Percentiles rank a stretch among this genome's conserved stretches.
These are phyloP conservation scores for Macrocentrus cingulum DNA, from an alignment of 1,140 invertebrate species.

Conservation along the genomic window DNA sequence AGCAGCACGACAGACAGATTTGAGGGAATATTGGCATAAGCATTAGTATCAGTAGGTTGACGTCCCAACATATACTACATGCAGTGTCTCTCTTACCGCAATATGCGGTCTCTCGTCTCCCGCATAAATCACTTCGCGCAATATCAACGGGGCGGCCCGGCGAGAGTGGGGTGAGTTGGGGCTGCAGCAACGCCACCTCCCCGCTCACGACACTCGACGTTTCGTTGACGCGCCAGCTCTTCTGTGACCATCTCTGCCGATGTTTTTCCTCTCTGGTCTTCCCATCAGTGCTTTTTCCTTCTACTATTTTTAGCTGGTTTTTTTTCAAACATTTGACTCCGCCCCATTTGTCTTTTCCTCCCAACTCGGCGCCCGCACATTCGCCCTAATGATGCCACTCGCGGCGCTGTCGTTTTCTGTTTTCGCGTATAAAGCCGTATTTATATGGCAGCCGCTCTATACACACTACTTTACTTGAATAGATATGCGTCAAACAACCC, in stretches of 20 bases:
- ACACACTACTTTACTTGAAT: too few species aligned
- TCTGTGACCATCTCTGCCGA: not conserved
- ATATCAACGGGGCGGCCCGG: constrained; percentile 46
- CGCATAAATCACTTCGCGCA: constrained; percentile 55
- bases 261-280: not conserved
- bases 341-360: constrained; percentile 27
- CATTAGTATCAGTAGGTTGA: constrained; percentile 43
- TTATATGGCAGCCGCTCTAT: too few species aligned
- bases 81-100: constrained; percentile 40
- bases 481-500: too few species aligned
- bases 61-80: constrained; percentile 11
- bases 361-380: constrained; percentile 1
- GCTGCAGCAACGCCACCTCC: constrained; percentile 33
- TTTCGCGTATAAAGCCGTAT: too few species aligned
- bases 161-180: constrained; percentile 31
- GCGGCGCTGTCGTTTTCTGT: not conserved
- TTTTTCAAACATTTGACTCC: constrained; percentile 20
- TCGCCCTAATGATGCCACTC: constrained; percentile 4
- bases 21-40: constrained; percentile 40
- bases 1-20: constrained; percentile 16
- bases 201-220: constrained; percentile 18
- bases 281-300: constrained; percentile 5
- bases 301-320: not conserved
- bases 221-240: constrained; percentile 17
- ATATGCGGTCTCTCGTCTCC: constrained; percentile 48